Conservation (phyloP, 2,888 invertebrate species). For the Formica aserva region DNA sequence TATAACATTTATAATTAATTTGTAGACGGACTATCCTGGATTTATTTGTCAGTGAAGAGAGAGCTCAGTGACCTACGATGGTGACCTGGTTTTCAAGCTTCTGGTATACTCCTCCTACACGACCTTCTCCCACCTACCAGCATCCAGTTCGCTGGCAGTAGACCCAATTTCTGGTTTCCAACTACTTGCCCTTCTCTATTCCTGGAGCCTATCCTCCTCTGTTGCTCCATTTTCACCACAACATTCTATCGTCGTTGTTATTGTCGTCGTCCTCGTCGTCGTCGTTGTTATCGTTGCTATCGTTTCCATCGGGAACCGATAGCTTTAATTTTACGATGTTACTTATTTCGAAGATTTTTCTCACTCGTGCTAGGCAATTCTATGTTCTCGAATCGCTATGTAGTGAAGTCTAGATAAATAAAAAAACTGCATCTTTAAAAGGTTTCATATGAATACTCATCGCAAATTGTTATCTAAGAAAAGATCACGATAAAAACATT, state of each 20-base stretch:
- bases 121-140: slow-evolving; percentile 68
- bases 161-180: slow-evolving; percentile 77
- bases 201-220: slow-evolving; percentile 55
- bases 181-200: slow-evolving; percentile 60
- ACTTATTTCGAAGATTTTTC: slow-evolving; percentile 25
- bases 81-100: slow-evolving; percentile 79
- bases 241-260: slow-evolving; percentile 5
- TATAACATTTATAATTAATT: slow-evolving; percentile 74
- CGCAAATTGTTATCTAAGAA: slow-evolving; percentile 1
- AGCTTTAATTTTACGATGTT: slow-evolving; percentile 20
- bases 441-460: not conserved
- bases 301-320: slow-evolving; percentile 32
- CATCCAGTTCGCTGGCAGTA: slow-evolving; percentile 63
- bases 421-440: not conserved
- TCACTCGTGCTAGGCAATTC: not conserved
- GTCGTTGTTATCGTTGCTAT: not conserved
- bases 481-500: not conserved
- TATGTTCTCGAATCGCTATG: not conserved
- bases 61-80: slow-evolving; percentile 81
- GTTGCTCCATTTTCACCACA: not conserved
- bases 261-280: not conserved
- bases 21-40: slow-evolving; percentile 52
- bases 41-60: slow-evolving; percentile 68
- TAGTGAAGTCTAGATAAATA: not conserved
- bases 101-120: slow-evolving; percentile 55